Evolutionary conservation across 1,140 invertebrate genomes (phyloP), one percentile per base, ranked within the genome.

Genomic region (Heliconius melpomene): DNA sequence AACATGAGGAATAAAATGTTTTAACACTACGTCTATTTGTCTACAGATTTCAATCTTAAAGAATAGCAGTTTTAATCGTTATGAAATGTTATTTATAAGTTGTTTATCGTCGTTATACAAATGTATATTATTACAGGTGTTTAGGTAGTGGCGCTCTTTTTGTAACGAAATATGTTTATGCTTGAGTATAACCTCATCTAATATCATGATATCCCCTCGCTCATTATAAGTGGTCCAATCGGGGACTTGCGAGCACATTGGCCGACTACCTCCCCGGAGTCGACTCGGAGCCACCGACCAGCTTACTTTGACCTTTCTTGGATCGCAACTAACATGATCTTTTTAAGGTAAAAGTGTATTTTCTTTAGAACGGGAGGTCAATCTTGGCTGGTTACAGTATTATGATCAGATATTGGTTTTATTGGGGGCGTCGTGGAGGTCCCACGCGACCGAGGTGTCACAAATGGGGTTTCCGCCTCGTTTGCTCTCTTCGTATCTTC

Each of bases 171-270:
- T 78, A 77, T 75, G 36, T 79, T 74, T 77, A 74, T 40, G 74
- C 70, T 71, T 78, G 75, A 86, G 85, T 82, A 82, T 87, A 85
- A 88, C 86, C 84, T 82, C 83, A 83, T 84, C 82, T 72, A 80
- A 84, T 83, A 86, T 85, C 85, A 86, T 71, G 84, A 84, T 88
- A 88, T 90, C 83, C 85, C 85, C 83, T 78, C 75, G 81, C 85
- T 90, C 87, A 90, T 89, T 90, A 89, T 82, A 75, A 78, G 57
- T 81, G 78, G 89, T 86, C 89, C 88, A 88, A 90, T 90, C 85
- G 84, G 72, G 79, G 83, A 75, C 74, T 76, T 66, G 79, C 83
- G 72, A 78, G 83, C 86, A 82, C 86, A 89, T 87, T 87, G 86
- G 88, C 85, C 79, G 81, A 66, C 76, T 18, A 74, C 82, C 83